These are phyloP conservation scores for Paradoxurus hermaphroditus DNA, from an alignment of 2,113 vertebrate genomes.

Conservation along the genomic window DNA sequence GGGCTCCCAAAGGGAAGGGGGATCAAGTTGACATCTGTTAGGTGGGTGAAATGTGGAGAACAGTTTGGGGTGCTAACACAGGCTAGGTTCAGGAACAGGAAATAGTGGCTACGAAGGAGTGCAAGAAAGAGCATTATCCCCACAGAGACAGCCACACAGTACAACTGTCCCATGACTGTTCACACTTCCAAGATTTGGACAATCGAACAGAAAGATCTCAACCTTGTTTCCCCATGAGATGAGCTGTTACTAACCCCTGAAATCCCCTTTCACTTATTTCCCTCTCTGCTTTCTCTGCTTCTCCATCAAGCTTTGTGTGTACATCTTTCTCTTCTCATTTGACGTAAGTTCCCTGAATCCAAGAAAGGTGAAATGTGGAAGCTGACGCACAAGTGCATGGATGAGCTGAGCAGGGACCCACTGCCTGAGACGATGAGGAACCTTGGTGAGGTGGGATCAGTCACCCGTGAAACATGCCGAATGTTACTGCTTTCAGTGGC, in stretches of 20 bases:
- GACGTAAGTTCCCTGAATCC: not conserved
- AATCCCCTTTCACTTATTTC: not conserved
- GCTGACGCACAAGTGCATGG: not conserved
- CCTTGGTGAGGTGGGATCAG: not conserved
- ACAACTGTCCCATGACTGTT: rapidly evolving
- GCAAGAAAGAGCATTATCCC: not conserved
- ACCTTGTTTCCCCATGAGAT: not conserved
- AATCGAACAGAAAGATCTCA: not conserved
- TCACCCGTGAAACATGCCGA: not conserved
- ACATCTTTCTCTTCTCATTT: not conserved
- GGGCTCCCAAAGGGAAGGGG: not conserved
- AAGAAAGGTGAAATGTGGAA: not conserved
- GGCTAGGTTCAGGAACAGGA: not conserved
- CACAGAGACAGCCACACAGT: not conserved
- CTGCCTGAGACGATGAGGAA: not conserved
- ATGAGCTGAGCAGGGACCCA: not conserved
- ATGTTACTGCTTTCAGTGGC: not conserved
- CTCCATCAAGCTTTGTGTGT: not conserved
- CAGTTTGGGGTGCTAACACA: not conserved
- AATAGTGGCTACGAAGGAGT: not conserved
- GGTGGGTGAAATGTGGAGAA: not conserved
- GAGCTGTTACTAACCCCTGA: not conserved
- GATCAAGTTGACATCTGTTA: not conserved
- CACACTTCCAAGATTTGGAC: not conserved
- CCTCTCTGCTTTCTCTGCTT: not conserved